These are phyloP conservation scores for Paratilapia polleni DNA, from an alignment of 2,113 vertebrate genomes.

Conservation along the genomic window DNA sequence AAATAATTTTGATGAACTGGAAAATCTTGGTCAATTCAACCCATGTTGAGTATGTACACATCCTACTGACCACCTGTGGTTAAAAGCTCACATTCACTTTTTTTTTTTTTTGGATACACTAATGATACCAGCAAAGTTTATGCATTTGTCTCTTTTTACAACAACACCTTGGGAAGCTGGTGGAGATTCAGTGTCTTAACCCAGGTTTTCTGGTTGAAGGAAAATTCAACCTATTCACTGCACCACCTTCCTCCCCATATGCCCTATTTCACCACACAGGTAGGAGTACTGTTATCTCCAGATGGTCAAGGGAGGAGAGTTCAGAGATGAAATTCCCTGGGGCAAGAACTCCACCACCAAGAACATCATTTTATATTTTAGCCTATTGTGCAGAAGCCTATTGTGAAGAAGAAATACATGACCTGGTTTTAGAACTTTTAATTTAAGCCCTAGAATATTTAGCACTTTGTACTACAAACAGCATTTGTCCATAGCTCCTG, in stretches of 20 bases:
- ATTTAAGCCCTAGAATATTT: constrained; percentile 3
- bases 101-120: background rate
- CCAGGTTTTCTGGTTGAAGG: constrained; percentile 3
- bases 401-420: constrained; percentile 22
- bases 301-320: constrained; percentile 62
- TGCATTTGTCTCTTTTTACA: background rate
- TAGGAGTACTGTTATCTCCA: constrained; percentile 58
- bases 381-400: constrained; percentile 10
- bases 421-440: constrained; percentile 46
- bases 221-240: constrained; percentile 6
- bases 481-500: background rate
- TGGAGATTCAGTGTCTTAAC: constrained; percentile 14
- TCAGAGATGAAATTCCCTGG: constrained; percentile 46
- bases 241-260: constrained; percentile 19
- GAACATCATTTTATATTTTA: constrained; percentile 57
- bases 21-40: background rate
- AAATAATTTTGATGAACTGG: background rate
- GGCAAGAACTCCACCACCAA: constrained; percentile 47
- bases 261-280: constrained; percentile 46
- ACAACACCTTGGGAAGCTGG: background rate
- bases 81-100: background rate
- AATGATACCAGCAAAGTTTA: background rate
- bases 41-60: background rate
- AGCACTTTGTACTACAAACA: constrained; percentile 2
- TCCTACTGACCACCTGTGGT: constrained; percentile 9